Percentiles rank a stretch among this genome's conserved stretches.
phyloP scores from a whole-genome alignment of 2,113 vertebrate species.

The Ciconia boyciana region DNA sequence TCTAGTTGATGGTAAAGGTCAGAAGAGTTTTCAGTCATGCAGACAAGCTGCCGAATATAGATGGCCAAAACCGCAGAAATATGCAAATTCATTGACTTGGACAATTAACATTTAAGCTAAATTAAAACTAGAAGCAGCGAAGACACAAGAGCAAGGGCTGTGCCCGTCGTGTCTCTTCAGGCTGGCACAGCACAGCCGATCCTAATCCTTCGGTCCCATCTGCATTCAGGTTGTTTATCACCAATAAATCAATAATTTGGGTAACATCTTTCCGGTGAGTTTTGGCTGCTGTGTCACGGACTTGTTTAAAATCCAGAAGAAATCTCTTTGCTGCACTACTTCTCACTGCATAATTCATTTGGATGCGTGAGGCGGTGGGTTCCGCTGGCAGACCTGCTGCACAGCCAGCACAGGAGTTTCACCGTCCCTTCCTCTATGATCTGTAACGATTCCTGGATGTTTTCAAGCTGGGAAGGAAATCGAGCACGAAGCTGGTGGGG shows the following conservation, averaged over 20 bases:
- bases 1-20: conserved; percentile 2
- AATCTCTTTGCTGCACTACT: background rate
- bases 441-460: fast-evolving
- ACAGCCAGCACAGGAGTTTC: background rate
- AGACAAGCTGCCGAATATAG: background rate
- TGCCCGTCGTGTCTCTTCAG: fast-evolving
- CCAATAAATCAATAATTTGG: background rate
- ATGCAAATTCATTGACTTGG: background rate
- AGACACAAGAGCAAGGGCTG: background rate
- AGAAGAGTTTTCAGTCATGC: background rate
- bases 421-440: background rate
- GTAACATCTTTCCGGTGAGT: fast-evolving
- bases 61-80: background rate
- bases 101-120: conserved; percentile 31
- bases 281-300: background rate
- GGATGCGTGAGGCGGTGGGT: background rate
- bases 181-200: background rate
- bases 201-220: background rate
- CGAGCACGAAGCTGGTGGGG: background rate
- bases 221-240: background rate
- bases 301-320: background rate
- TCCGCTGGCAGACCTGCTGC: background rate
- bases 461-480: background rate
- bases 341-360: fast-evolving
- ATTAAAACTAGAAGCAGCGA: background rate